Percentiles rank a stretch among this genome's conserved stretches.
Evolutionary conservation across 2,797 vertebrate species (phyloP).

Genomic region (Sebastes alutus): DNA sequence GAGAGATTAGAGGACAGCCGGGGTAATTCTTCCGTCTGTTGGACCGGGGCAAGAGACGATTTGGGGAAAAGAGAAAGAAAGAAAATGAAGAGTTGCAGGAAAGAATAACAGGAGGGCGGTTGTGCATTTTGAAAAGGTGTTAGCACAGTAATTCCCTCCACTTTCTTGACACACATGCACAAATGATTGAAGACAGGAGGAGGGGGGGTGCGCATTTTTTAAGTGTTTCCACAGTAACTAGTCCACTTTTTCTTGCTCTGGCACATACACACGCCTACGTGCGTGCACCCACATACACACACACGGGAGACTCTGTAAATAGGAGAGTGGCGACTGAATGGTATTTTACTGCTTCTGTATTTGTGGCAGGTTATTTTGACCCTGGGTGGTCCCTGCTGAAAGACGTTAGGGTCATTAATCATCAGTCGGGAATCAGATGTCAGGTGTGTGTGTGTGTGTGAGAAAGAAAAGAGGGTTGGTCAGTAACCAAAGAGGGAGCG

Average conservation of each 20-base stretch:
- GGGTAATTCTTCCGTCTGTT: slow-evolving; percentile 65
- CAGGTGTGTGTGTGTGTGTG: slow-evolving; percentile 46
- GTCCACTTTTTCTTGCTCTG: slow-evolving; percentile 16
- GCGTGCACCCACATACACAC: background rate
- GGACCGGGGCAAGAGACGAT: slow-evolving; percentile 29
- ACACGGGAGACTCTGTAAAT: slow-evolving; percentile 40
- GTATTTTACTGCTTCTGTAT: slow-evolving; percentile 69
- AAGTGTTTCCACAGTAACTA: slow-evolving; percentile 41
- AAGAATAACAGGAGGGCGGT: slow-evolving; percentile 1
- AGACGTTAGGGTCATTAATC: slow-evolving; percentile 67
- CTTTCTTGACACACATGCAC: slow-evolving; percentile 6
- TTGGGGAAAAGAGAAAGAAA: background rate
- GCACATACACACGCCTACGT: slow-evolving; percentile 1
- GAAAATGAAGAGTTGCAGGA: slow-evolving; percentile 8
- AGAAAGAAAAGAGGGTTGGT: slow-evolving; percentile 15
- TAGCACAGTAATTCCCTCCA: slow-evolving; percentile 4
- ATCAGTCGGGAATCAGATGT: slow-evolving; percentile 68
- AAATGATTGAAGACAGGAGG: slow-evolving; percentile 15
- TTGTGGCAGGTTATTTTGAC: slow-evolving; percentile 67
- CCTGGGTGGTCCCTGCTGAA: slow-evolving; percentile 70
- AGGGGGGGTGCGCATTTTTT: slow-evolving; percentile 4
- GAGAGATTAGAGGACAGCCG: slow-evolving; percentile 66
- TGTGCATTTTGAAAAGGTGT: slow-evolving; percentile 30
- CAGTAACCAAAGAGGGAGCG: slow-evolving; percentile 17
- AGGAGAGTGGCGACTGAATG: slow-evolving; percentile 61